Evolutionary conservation across 2,888 invertebrate species (phyloP).

Genomic region (Platycheirus albimanus): DNA sequence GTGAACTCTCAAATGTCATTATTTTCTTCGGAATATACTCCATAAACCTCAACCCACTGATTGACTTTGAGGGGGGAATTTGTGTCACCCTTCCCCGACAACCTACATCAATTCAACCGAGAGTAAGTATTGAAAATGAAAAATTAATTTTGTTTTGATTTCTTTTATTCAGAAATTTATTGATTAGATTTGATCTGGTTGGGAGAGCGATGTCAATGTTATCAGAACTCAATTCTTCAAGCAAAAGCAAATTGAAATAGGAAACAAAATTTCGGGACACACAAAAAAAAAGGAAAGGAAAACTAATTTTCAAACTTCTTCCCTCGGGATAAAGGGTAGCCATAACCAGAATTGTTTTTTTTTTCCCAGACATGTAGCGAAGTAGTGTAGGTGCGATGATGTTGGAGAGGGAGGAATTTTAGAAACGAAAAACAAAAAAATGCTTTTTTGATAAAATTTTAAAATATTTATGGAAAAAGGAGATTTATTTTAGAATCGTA

Average conservation of each 20-base stretch:
- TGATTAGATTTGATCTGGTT: slow-evolving; percentile 31
- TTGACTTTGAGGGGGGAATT: too few relatives aligned
- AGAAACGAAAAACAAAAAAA: too few relatives aligned
- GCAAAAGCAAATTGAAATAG: slow-evolving; percentile 39
- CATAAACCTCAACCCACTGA: background rate
- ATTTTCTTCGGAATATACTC: slow-evolving; percentile 20
- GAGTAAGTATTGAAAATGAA: slow-evolving; percentile 9
- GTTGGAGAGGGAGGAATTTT: background rate
- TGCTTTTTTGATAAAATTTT: too few relatives aligned
- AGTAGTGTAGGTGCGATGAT: too few relatives aligned
- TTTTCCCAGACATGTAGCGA: too few relatives aligned
- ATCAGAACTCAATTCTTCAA: slow-evolving; percentile 1
- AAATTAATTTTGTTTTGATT: slow-evolving; percentile 37
- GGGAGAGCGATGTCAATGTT: slow-evolving; percentile 24
- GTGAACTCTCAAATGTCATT: background rate
- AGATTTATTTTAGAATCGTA: too few relatives aligned
- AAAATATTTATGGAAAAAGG: too few relatives aligned
- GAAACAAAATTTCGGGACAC: background rate
- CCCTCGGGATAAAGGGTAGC: background rate
- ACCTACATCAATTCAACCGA: background rate
- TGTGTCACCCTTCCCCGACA: background rate
- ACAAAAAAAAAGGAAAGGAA: slow-evolving; percentile 10
- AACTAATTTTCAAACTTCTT: slow-evolving; percentile 17
- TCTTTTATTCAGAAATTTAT: slow-evolving; percentile 11
- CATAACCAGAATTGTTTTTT: background rate